A percentile compares a stretch with the other conserved stretches of the same genome.
Conservation (phyloP, 1,140 invertebrate genomes). For the Cydia amplana region DNA sequence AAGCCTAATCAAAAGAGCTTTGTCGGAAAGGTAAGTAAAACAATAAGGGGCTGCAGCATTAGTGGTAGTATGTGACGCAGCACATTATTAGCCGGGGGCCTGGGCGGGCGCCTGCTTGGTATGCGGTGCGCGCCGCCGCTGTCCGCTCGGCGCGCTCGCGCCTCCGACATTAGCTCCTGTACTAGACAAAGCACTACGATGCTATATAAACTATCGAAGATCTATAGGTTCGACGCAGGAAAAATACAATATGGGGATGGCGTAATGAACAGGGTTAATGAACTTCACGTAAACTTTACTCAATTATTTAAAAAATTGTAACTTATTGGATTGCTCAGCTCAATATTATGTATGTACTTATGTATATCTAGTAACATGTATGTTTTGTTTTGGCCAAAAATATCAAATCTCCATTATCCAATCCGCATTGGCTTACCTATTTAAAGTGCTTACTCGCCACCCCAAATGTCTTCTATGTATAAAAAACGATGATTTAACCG, state of each 20-base stretch:
- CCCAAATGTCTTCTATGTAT: no score
- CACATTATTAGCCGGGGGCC: slow-evolving; percentile 12
- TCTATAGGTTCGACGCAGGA: not conserved
- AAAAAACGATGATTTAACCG: no score
- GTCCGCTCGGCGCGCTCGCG: slow-evolving; percentile 16
- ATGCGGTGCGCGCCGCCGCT: slow-evolving; percentile 1
- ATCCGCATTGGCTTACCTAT: no score
- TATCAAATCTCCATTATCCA: no score
- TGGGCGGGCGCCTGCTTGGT: slow-evolving; percentile 2
- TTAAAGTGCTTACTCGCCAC: no score
- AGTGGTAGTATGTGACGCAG: slow-evolving; percentile 7
- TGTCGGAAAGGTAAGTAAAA: not conserved
- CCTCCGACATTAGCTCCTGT: slow-evolving; percentile 9
- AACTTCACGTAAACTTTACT: not conserved
- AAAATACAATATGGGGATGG: not conserved
- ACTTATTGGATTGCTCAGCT: no score
- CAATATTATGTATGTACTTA: no score
- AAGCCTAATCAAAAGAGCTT: not conserved
- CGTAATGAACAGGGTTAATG: not conserved
- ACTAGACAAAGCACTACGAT: slow-evolving; percentile 11
- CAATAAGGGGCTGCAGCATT: slow-evolving; percentile 13
- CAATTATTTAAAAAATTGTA: no score
- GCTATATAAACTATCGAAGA: not conserved
- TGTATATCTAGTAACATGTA: no score
- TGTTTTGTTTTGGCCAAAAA: no score